Conservation (phyloP, 2,797 vertebrate genomes). For the Anomalospiza imberbis region DNA sequence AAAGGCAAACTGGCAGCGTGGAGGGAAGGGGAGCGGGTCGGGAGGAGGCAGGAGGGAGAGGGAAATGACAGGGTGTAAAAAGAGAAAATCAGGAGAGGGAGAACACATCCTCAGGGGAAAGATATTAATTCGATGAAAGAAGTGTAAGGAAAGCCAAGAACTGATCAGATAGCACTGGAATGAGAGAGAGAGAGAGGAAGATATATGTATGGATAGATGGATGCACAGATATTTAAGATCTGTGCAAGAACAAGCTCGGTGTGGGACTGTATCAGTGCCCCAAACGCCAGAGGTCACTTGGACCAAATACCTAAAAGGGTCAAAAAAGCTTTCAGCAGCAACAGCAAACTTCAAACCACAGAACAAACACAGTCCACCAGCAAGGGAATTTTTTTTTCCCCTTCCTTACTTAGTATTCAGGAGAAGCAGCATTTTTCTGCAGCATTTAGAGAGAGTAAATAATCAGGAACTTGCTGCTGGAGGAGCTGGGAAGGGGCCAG, state of each 20-base stretch:
- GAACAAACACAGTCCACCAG: background rate
- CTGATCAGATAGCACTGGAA: slow-evolving; percentile 9
- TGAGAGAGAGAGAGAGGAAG: background rate
- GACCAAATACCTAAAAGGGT: background rate
- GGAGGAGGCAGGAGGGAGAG: background rate
- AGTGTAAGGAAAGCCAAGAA: slow-evolving; percentile 11
- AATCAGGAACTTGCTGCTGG: slow-evolving; percentile 3
- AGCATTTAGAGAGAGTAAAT: slow-evolving; percentile 22
- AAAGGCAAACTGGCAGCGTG: background rate
- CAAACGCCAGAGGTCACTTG: background rate
- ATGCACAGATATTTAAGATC: background rate
- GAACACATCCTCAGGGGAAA: background rate
- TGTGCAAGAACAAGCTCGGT: background rate
- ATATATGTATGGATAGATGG: background rate
- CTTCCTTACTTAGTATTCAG: slow-evolving; percentile 16
- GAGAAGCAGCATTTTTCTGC: slow-evolving; percentile 18
- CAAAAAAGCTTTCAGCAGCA: background rate
- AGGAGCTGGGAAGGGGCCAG: slow-evolving; percentile 17
- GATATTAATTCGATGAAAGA: background rate
- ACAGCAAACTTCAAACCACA: background rate
- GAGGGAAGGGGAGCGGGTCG: background rate
- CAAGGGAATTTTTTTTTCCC: background rate
- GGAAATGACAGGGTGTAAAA: slow-evolving; percentile 5
- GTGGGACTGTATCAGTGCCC: background rate
- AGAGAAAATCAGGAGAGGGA: background rate